Evolutionary conservation across 2,888 invertebrate species (phyloP).

Genomic region (Hydraecia micacea): DNA sequence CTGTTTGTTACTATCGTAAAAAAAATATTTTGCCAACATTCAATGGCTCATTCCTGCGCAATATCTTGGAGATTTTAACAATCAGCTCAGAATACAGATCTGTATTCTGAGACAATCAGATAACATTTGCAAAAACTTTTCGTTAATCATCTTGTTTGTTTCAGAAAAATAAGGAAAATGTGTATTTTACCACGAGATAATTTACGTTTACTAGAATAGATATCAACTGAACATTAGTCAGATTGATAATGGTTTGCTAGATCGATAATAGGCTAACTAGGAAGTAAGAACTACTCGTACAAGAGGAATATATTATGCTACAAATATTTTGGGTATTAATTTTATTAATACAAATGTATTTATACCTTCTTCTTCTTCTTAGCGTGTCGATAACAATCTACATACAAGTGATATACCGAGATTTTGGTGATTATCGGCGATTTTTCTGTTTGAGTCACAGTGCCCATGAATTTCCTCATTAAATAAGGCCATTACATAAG

Average conservation of each 20-base stretch:
- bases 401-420: not conserved
- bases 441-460: slow-evolving; percentile 12
- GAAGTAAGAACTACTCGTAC: not conserved
- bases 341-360: not conserved
- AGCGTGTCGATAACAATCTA: not conserved
- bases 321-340: no score
- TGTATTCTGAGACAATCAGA: no score
- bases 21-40: not conserved
- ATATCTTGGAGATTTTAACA: slow-evolving; percentile 5
- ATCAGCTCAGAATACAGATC: no score
- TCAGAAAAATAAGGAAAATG: slow-evolving; percentile 43
- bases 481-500: slow-evolving; percentile 1
- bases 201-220: slow-evolving; percentile 25
- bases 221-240: slow-evolving; percentile 14
- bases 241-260: not conserved
- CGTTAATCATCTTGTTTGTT: slow-evolving; percentile 2
- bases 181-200: slow-evolving; percentile 2
- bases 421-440: not conserved
- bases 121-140: slow-evolving; percentile 10
- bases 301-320: not conserved
- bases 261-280: not conserved
- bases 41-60: not conserved
- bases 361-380: no score
- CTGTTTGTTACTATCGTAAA: not conserved
- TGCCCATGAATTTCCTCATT: not conserved